These are phyloP conservation scores for Cistogaster globosa DNA, from an alignment of 2,888 invertebrate genomes.

Conservation along the genomic window DNA sequence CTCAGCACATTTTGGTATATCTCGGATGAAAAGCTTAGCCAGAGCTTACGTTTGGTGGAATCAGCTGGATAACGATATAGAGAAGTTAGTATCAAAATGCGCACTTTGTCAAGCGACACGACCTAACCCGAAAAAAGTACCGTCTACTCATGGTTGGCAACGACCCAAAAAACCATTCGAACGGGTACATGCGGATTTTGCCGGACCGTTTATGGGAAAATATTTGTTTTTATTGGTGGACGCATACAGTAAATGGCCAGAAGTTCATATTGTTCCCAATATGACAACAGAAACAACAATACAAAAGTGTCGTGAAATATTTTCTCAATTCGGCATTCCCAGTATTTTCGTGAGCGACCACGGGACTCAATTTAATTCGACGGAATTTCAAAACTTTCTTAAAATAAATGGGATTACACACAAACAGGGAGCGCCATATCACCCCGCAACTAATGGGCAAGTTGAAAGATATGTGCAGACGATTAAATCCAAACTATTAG, in stretches of 20 bases:
- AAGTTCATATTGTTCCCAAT: no score
- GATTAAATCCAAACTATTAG: neutral
- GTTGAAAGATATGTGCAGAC: constrained; percentile 2
- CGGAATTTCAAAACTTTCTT: constrained; percentile 53
- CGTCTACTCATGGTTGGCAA: no score
- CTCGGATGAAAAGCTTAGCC: neutral
- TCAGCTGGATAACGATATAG: constrained; percentile 30
- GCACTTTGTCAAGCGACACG: no score
- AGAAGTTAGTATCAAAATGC: no score
- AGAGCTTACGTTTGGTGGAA: constrained; percentile 27
- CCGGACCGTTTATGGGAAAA: constrained; percentile 24
- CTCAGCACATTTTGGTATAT: constrained; percentile 33
- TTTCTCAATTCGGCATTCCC: constrained; percentile 55
- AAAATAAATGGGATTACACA: neutral
- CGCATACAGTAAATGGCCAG: no score
- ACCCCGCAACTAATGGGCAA: constrained; percentile 6
- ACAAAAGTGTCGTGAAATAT: no score
- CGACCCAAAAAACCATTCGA: no score
- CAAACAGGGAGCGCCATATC: constrained; percentile 1
- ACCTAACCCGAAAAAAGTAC: no score
- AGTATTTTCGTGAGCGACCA: no score
- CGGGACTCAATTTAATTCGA: constrained; percentile 31
- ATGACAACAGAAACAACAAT: no score
- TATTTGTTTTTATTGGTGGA: constrained; percentile 50
- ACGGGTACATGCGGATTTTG: constrained; percentile 68